Conservation (phyloP, 1,140 invertebrate genomes). For the Leptinotarsa lineolata region DNA sequence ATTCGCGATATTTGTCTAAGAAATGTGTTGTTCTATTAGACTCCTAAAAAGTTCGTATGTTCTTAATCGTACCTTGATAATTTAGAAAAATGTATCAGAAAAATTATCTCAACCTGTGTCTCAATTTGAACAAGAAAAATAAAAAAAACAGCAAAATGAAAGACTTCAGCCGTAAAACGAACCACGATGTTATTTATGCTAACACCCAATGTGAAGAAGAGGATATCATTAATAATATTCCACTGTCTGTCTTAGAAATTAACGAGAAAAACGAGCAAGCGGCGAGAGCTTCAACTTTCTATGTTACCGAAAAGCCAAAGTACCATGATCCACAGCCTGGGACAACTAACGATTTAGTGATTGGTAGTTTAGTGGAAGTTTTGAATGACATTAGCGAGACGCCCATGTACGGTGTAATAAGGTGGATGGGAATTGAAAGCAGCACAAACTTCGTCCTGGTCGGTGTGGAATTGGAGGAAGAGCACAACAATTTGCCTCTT, state of each 20-base stretch:
- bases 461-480: conserved; percentile 73
- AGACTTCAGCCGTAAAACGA: conserved; percentile 13
- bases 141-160: conserved; percentile 15
- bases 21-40: conserved; percentile 42
- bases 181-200: conserved; percentile 41
- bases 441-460: conserved; percentile 56
- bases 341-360: conserved; percentile 63
- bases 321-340: conserved; percentile 46
- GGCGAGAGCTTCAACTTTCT: conserved; percentile 38
- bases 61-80: background rate
- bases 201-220: conserved; percentile 41
- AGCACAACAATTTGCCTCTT: conserved; percentile 63
- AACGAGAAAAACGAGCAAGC: conserved; percentile 46
- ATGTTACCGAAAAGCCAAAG: conserved; percentile 42
- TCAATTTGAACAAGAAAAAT: conserved; percentile 31
- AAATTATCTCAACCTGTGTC: background rate
- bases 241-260: conserved; percentile 54
- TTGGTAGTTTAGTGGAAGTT: conserved; percentile 78
- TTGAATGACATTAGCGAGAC: conserved; percentile 62
- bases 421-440: conserved; percentile 77
- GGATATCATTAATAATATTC: conserved; percentile 49
- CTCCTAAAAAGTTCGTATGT: conserved; percentile 43
- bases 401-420: conserved; percentile 77
- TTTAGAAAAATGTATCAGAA: conserved; percentile 12
- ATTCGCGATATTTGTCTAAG: conserved; percentile 18